Evolutionary conservation across 2,797 vertebrate species (phyloP), one percentile per base, ranked within the genome.

Genomic region (Gymnoscopelus microlampas): DNA sequence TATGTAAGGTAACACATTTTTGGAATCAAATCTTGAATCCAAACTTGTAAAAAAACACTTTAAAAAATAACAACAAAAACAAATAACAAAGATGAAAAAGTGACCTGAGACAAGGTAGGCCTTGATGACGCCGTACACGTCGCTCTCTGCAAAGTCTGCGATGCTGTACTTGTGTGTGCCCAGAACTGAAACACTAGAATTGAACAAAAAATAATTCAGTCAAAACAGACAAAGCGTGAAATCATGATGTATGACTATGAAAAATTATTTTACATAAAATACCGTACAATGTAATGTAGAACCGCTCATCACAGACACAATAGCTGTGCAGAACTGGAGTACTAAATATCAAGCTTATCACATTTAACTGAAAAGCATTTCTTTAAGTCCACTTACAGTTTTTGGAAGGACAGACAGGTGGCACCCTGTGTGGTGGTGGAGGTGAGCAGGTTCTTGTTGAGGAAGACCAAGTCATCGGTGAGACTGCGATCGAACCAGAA

Each of bases 361-460:
- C n/a, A n/a, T n/a, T n/a, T n/a, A n/a, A n/a, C n/a, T n/a, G n/a
- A n/a, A n/a, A n/a, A n/a, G n/a, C n/a, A n/a, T n/a, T n/a, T n/a
- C n/a, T n/a, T n/a, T n/a, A n/a, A n/a, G 19, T 19, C 19, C 19
- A 76, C 85, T 3, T 90, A 94, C 94, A 94, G 63, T 26, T 88
- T 90, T 29, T 83, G 85, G 85, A 94, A 94, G 66, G 90, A 84
- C 14, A 85, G 4, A 59, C 94, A 95, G 54, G 87, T 85, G 51
- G 91, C 60, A 54, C 74, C 81, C 12, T 69, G 32, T 8, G 87
- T 88, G 69, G 19, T 8, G 0, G 5, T 9, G 53, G 89, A 77
- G 73, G 69, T 76, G 78, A 94, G 83, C 66, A 92, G 72, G 39
- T 59, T 71, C 77, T 79, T 87, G 10, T 71, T 89, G 76, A 95